A percentile compares a stretch with the other conserved stretches of the same genome.
phyloP scores from a whole-genome alignment of 2,888 invertebrate species.

The Tetranychus piercei region DNA sequence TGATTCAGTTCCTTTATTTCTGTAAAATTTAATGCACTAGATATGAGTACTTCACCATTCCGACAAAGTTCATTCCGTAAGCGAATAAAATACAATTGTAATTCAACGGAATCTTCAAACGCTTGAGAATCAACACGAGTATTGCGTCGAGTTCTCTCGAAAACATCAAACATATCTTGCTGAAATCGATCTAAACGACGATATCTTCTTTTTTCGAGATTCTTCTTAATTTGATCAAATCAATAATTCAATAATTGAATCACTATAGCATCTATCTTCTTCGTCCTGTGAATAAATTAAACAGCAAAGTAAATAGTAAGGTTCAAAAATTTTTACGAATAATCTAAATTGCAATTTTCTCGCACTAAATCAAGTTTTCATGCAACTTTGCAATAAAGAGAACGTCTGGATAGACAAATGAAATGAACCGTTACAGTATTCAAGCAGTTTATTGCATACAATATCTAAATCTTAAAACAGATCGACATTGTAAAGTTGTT shows the following conservation, averaged over 20 bases:
- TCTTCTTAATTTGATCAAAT: conserved; percentile 69
- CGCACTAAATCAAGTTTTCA: no score
- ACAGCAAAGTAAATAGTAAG: no score
- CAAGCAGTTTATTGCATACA: no score
- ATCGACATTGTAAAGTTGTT: no score
- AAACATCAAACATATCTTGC: conserved; percentile 81
- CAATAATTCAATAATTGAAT: conserved; percentile 82
- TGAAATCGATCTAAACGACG: conserved; percentile 83
- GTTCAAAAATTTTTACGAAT: no score
- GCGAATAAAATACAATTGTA: conserved; percentile 71
- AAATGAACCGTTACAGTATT: no score
- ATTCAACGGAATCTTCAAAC: conserved; percentile 86
- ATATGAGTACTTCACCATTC: conserved; percentile 55
- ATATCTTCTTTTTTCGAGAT: conserved; percentile 77
- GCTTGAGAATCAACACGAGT: conserved; percentile 73
- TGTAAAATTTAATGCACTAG: conserved; percentile 67
- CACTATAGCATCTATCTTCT: conserved; percentile 85
- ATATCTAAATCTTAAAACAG: no score
- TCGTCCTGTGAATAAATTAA: conserved; percentile 43
- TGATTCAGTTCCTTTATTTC: no score
- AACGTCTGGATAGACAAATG: no score
- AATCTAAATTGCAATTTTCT: no score
- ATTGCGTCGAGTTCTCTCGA: conserved; percentile 64
- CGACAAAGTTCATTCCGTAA: conserved; percentile 51
- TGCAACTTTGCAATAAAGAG: no score